These are phyloP conservation scores for Tauraco hartlaubi DNA, from an alignment of 2,797 vertebrate genomes.

Conservation along the genomic window DNA sequence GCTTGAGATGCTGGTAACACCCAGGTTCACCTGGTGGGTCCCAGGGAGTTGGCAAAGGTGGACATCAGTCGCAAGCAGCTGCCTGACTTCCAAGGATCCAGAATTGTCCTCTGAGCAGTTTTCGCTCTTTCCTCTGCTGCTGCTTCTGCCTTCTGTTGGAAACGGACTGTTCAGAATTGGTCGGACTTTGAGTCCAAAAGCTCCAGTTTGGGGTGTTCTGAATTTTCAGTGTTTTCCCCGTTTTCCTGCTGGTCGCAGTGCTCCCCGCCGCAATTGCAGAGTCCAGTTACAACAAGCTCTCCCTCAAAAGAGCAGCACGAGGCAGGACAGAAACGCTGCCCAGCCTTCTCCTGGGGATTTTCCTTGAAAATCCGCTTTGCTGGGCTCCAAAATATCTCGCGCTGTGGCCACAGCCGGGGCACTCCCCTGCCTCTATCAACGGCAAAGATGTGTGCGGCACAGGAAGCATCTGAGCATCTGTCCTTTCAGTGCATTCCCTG, in stretches of 20 bases:
- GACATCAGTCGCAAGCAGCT: neutral
- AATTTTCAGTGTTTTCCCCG: neutral
- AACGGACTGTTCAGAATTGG: neutral
- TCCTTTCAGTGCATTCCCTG: neutral
- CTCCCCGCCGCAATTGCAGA: neutral
- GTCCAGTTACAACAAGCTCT: neutral
- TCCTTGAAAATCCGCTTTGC: neutral
- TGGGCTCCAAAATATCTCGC: neutral
- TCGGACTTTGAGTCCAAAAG: neutral
- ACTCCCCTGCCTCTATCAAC: neutral
- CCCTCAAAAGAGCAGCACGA: neutral
- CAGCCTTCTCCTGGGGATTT: neutral
- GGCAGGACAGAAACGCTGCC: neutral
- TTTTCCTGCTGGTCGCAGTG: neutral
- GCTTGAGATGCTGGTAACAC: neutral
- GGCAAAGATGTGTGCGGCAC: neutral
- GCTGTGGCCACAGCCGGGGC: neutral
- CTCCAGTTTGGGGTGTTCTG: neutral
- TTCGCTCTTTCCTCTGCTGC: neutral
- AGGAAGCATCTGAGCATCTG: neutral
- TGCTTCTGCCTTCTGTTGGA: neutral
- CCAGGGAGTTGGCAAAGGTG: neutral
- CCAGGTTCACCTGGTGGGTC: neutral
- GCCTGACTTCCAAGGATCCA: neutral
- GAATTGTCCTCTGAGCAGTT: neutral